Percentiles rank a stretch among this genome's conserved stretches.
Evolutionary conservation across 2,888 invertebrate genomes (phyloP).

Genomic region (Iselma pallidipennis): DNA sequence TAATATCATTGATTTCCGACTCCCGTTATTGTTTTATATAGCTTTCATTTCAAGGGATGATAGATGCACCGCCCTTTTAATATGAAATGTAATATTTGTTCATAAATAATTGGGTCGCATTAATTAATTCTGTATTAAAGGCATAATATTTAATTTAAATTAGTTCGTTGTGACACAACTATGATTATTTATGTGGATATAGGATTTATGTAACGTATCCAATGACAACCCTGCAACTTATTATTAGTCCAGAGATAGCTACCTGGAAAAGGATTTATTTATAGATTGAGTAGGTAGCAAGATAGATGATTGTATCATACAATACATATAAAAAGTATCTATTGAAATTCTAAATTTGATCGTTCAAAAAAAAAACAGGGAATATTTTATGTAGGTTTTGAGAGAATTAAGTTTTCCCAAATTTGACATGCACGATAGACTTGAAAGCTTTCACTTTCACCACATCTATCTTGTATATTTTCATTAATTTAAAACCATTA

Average conservation of each 20-base stretch:
- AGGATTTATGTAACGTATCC: neutral
- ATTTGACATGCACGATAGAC: neutral
- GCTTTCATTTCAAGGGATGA: too few relatives aligned
- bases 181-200: too few relatives aligned
- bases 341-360: neutral
- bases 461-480: neutral
- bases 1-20: too few relatives aligned
- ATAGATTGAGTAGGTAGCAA: neutral
- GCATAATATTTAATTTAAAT: neutral
- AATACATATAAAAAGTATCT: neutral
- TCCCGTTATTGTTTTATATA: too few relatives aligned
- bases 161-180: neutral
- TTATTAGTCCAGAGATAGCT: neutral
- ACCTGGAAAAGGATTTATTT: neutral
- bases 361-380: neutral
- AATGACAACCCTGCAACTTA: neutral
- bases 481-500: constrained; percentile 11
- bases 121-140: too few relatives aligned
- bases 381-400: too few relatives aligned
- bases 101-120: too few relatives aligned
- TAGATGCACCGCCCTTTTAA: too few relatives aligned
- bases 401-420: too few relatives aligned
- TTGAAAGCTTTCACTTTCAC: neutral
- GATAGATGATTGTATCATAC: neutral
- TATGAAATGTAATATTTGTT: too few relatives aligned